Base-by-base conservation (phyloP, 2,888 invertebrate species). In the Heliconius hortense region DNA sequence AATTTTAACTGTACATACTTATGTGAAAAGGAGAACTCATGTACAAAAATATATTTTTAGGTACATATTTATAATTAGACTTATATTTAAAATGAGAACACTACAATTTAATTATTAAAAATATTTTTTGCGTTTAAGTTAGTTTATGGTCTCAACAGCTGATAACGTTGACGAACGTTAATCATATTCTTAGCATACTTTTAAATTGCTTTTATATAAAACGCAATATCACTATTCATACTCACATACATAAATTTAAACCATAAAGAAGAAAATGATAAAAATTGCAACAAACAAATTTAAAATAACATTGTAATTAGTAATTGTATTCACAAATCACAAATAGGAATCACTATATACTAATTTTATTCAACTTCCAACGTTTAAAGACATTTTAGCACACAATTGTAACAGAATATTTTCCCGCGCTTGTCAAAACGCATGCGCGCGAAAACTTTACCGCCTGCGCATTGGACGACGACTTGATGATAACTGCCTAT, bases 381-480 rank as follows among this genome's bases (percentile, higher is more conserved):
- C n/a, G 13, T 11, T 18, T 18, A 71, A 59, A 35, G 2, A 60
- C 60, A 71, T 71, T 71, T 71, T 60, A 71, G 5, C 70, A 39
- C 43, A 24, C 10, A 67, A 39, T 72, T 72, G 75, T 71, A 53
- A 39, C 60, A 75, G 75, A 72, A 79, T 79, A 79, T 80, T 80
- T 85, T 87, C 86, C 85, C 89, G 88, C 88, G 82, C 78, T 81
- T 75, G 59, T 76, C 78, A 74, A 64, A 72, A 85, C 87, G 88
- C 87, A 82, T 84, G 86, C 88, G 87, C 84, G 74, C 77, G 78
- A 78, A 84, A 83, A 84, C 86, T 88, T 86, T 88, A 86, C 80
- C 83, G 85, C 88, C 85, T 86, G 91, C 89, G 90, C 90, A 84
- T 86, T 85, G 85, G 84, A 78, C 90, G 84, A 82, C 86, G 86